These are phyloP conservation scores for Campaea margaritaria DNA, from an alignment of 2,888 invertebrate genomes.

Conservation along the genomic window DNA sequence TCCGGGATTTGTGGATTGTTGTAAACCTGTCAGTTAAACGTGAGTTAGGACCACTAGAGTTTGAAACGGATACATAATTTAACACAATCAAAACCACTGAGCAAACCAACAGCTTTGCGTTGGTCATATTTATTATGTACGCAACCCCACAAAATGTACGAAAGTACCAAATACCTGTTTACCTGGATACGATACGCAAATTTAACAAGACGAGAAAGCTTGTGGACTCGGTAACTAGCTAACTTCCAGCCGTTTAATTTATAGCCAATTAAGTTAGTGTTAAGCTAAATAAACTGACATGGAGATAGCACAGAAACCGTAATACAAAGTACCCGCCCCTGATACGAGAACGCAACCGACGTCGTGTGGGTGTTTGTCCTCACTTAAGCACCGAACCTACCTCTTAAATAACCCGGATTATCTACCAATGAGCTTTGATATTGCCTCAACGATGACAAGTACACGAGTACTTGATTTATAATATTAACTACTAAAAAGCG, in stretches of 20 bases:
- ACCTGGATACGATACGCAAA: slow-evolving; percentile 58
- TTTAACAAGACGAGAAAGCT: slow-evolving; percentile 67
- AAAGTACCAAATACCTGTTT: slow-evolving; percentile 45
- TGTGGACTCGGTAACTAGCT: slow-evolving; percentile 66
- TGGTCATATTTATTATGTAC: slow-evolving; percentile 46
- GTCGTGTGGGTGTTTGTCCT: slow-evolving; percentile 57
- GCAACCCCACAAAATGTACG: slow-evolving; percentile 48
- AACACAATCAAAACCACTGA: slow-evolving; percentile 39
- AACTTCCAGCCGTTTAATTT: slow-evolving; percentile 76
- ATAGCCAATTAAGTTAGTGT: slow-evolving; percentile 82
- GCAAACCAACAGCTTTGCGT: slow-evolving; percentile 30
- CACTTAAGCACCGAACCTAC: slow-evolving; percentile 51
- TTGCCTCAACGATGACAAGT: slow-evolving; percentile 70
- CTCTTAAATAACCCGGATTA: slow-evolving; percentile 66
- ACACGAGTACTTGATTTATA: slow-evolving; percentile 76
- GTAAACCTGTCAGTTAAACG: slow-evolving; percentile 39
- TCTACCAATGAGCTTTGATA: slow-evolving; percentile 64
- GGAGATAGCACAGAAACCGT: slow-evolving; percentile 74
- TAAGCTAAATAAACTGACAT: slow-evolving; percentile 79
- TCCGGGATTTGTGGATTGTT: slow-evolving; percentile 37
- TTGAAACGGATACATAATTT: slow-evolving; percentile 43
- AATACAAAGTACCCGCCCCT: slow-evolving; percentile 61
- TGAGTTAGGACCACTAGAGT: slow-evolving; percentile 41
- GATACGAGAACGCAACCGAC: slow-evolving; percentile 49
- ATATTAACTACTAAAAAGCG: slow-evolving; percentile 64